Conservation (phyloP, 2,797 vertebrate species). For the Moxostoma hubbsi region DNA sequence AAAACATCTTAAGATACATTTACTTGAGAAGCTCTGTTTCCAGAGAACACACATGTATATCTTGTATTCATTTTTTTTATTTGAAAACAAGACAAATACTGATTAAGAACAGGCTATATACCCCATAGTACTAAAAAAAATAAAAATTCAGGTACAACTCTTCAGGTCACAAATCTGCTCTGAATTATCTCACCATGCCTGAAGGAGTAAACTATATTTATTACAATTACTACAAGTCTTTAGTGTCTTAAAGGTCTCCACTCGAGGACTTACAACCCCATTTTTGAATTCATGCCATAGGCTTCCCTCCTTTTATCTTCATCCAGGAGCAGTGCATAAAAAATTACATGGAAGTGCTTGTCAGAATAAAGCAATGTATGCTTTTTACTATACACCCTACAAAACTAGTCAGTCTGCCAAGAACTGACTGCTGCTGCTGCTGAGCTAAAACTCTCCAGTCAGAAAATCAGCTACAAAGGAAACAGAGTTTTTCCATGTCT, state of each 20-base stretch:
- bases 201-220: not conserved
- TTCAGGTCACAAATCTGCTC: conserved; percentile 5
- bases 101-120: no score
- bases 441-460: conserved; percentile 54
- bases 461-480: conserved; percentile 43
- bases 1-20: no score
- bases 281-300: conserved; percentile 7
- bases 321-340: not conserved
- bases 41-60: no score
- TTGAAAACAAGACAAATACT: no score
- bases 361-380: conserved; percentile 1
- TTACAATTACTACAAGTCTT: not conserved
- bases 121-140: not conserved
- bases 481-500: conserved; percentile 49
- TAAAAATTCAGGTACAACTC: not conserved
- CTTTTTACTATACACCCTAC: conserved; percentile 18
- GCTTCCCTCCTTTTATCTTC: conserved; percentile 2
- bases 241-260: not conserved
- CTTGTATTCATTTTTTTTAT: no score
- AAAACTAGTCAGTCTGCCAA: conserved; percentile 18
- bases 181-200: conserved; percentile 2
- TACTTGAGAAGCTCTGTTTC: no score
- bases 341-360: conserved; percentile 4
- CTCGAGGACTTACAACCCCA: not conserved
- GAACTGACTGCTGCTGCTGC: conserved; percentile 34